A percentile compares a stretch with the other conserved stretches of the same genome.
These are phyloP conservation scores for Hycleus phaleratus DNA, from an alignment of 1,140 invertebrate genomes.

Conservation along the genomic window DNA sequence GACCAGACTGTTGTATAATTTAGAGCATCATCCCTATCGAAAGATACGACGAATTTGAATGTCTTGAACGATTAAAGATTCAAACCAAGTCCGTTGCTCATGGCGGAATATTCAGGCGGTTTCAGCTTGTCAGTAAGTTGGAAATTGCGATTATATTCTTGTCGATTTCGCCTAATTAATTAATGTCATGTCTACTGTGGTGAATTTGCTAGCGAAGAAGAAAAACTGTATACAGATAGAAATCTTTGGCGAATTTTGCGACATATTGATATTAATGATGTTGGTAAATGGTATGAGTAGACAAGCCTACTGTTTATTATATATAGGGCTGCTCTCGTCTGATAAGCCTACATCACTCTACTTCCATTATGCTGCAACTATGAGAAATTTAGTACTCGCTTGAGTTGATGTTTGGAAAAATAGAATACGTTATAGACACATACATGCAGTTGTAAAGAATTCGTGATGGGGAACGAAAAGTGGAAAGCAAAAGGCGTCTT, in stretches of 20 bases:
- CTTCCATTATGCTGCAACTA: constrained; percentile 17
- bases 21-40: too few species aligned
- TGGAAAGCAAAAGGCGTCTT: constrained; percentile 11
- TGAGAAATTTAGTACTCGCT: constrained; percentile 21
- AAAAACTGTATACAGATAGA: too few species aligned
- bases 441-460: background rate
- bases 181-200: too few species aligned
- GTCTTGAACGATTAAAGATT: too few species aligned
- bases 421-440: constrained; percentile 7
- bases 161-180: too few species aligned
- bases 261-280: constrained; percentile 21
- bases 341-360: constrained; percentile 21
- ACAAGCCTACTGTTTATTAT: constrained; percentile 14
- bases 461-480: background rate
- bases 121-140: too few species aligned
- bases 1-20: too few species aligned
- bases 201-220: too few species aligned
- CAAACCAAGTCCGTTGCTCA: too few species aligned
- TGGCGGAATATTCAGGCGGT: too few species aligned
- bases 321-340: constrained; percentile 16
- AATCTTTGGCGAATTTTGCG: background rate
- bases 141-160: too few species aligned
- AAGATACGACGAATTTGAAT: too few species aligned
- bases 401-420: constrained; percentile 19
- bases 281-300: constrained; percentile 2